These are phyloP conservation scores for Eulithis prunata DNA, from an alignment of 2,888 invertebrate species.

Conservation along the genomic window DNA sequence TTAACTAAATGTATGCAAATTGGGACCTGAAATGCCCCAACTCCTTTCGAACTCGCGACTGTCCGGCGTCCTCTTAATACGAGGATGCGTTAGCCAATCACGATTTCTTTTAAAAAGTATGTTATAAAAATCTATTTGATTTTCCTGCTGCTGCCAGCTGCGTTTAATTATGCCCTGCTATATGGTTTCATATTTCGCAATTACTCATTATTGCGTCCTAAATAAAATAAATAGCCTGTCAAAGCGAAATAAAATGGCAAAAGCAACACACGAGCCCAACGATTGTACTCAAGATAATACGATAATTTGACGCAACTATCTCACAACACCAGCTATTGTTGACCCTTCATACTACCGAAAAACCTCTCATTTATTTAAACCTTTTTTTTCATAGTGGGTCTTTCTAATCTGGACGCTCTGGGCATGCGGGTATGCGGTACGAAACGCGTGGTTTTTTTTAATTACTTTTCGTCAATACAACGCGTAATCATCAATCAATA, in stretches of 20 bases:
- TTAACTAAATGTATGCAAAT: too few relatives aligned
- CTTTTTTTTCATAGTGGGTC: slow-evolving; percentile 41
- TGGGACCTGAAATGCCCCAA: too few relatives aligned
- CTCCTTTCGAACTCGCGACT: too few relatives aligned
- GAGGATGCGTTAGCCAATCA: too few relatives aligned
- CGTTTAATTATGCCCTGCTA: too few relatives aligned
- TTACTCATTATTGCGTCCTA: slow-evolving; percentile 46
- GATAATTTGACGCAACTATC: slow-evolving; percentile 63
- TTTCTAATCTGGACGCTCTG: slow-evolving; percentile 45
- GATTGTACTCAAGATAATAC: slow-evolving; percentile 69
- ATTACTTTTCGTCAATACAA: slow-evolving; percentile 76
- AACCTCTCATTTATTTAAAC: slow-evolving; percentile 20
- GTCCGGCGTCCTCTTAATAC: too few relatives aligned
- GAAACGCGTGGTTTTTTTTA: slow-evolving; percentile 65
- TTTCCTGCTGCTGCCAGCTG: too few relatives aligned
- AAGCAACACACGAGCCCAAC: slow-evolving; percentile 49
- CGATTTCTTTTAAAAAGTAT: too few relatives aligned
- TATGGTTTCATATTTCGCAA: slow-evolving; percentile 6
- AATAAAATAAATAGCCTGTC: slow-evolving; percentile 73
- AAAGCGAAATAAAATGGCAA: slow-evolving; percentile 63
- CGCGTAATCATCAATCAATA: slow-evolving; percentile 77
- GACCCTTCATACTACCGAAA: slow-evolving; percentile 43
- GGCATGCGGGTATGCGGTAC: slow-evolving; percentile 54
- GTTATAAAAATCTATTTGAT: too few relatives aligned
- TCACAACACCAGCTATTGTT: slow-evolving; percentile 47